phyloP scores from a whole-genome alignment of 2,113 vertebrate genomes.

The Polypterus senegalus region DNA sequence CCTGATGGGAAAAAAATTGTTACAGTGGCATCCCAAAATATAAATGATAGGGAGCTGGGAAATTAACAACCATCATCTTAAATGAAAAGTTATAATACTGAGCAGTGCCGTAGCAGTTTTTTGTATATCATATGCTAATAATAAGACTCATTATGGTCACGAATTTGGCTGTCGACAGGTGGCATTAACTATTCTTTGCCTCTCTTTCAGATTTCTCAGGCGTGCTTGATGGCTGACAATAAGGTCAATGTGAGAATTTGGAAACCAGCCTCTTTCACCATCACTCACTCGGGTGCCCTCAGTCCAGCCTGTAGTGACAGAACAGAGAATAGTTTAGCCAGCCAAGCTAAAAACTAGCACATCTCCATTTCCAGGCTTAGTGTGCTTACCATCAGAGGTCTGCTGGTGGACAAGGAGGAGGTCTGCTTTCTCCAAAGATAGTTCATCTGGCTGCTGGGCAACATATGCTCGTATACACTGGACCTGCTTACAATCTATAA shows the following conservation, averaged over 20 bases:
- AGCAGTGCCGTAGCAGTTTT: too few species aligned
- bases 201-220: constrained; percentile 75
- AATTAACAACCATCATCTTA: too few species aligned
- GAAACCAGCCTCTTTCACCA: constrained; percentile 79
- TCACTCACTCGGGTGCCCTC: constrained; percentile 81
- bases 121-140: too few species aligned
- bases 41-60: too few species aligned
- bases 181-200: constrained; percentile 73
- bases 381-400: constrained; percentile 72
- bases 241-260: constrained; percentile 61
- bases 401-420: constrained; percentile 75
- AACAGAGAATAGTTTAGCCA: neutral
- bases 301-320: constrained; percentile 66
- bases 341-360: too few species aligned
- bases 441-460: constrained; percentile 80
- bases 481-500: constrained; percentile 48
- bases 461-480: constrained; percentile 77
- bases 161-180: constrained; percentile 14
- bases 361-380: too few species aligned
- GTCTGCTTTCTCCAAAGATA: constrained; percentile 87
- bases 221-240: constrained; percentile 63
- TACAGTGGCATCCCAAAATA: too few species aligned
- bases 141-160: too few species aligned
- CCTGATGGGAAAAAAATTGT: too few species aligned
- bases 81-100: too few species aligned